phyloP scores from a whole-genome alignment of 2,888 invertebrate species.

The Scaptomyza flava region DNA sequence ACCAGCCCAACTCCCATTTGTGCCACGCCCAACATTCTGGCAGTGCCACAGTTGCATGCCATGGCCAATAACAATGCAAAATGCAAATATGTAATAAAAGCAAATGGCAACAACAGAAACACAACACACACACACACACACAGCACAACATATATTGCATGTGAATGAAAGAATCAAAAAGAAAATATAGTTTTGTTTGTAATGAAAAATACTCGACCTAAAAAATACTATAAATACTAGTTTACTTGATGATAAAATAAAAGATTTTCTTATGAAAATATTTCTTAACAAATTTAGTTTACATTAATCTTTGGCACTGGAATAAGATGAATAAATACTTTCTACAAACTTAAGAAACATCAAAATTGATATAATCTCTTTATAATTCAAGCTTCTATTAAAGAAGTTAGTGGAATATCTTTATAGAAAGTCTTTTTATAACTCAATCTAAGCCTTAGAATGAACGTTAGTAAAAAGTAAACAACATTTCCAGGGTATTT shows the following conservation, averaged over 20 bases:
- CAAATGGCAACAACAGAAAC: conserved; percentile 49
- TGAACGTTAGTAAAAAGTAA: no score
- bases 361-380: no score
- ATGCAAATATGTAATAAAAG: conserved; percentile 75
- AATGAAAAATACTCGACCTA: conserved; percentile 5
- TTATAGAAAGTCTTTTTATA: no score
- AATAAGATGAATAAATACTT: no score
- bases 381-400: no score
- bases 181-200: not conserved
- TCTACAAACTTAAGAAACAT: no score
- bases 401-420: no score
- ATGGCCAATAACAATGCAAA: conserved; percentile 74
- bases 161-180: conserved; percentile 10
- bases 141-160: conserved; percentile 5
- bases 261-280: no score
- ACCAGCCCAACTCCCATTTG: not conserved
- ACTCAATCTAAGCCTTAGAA: no score
- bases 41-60: conserved; percentile 5
- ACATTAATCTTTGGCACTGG: no score
- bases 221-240: conserved; percentile 19
- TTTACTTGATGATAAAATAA: no score
- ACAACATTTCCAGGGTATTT: conserved; percentile 20
- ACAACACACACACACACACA: conserved; percentile 10
- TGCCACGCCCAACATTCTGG: conserved; percentile 43
- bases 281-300: no score